Evolutionary conservation across 2,888 invertebrate species (phyloP), one percentile per base, ranked within the genome.

Genomic region (Agelastica alni): DNA sequence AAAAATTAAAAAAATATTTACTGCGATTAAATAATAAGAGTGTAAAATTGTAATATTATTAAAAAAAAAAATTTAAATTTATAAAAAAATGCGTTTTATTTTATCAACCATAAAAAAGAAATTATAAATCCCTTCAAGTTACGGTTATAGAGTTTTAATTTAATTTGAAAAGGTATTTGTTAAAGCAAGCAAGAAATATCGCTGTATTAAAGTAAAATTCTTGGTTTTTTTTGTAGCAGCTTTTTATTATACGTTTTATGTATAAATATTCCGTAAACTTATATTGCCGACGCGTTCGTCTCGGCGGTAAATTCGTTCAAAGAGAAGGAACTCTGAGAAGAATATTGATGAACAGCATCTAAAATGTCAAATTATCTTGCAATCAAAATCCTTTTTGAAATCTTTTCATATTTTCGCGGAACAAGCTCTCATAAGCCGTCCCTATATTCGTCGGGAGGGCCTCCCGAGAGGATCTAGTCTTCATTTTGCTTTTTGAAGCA

Each of bases 401-500:
- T 61, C 64, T 63, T 61, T 67, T 64, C 67, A 64, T 65, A 64
- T 69, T 67, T 68, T 67, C 63, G 59, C 62, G 59, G 65, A 66
- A 69, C 68, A 66, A 63, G 51, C 58, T 58, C 66, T 63, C 62
- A 60, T 62, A 66, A 65, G 64, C 67, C 66, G 63, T 58, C 63
- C 66, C 68, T 66, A 66, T 68, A 68, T 69, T 70, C 70, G 65
- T 65, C 60, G 66, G 67, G 59, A 51, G 51, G 49, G 51, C 53
- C 59, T 65, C 69, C 69, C 70, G 63, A 59, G 65, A 65, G 70
- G 69, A 72, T 68, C 68, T 65, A 68, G 67, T 73, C 73, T 70
- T 73, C 72, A 73, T 75, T 74, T 73, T 70, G 71, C 67, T 65
- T 66, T n/a, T 60, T 59, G 62, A 68, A 68, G 73, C 73, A 74